Evolutionary conservation across 2,888 invertebrate species (phyloP), one percentile per base, ranked within the genome.

Genomic region (Habroteleia sp.): DNA sequence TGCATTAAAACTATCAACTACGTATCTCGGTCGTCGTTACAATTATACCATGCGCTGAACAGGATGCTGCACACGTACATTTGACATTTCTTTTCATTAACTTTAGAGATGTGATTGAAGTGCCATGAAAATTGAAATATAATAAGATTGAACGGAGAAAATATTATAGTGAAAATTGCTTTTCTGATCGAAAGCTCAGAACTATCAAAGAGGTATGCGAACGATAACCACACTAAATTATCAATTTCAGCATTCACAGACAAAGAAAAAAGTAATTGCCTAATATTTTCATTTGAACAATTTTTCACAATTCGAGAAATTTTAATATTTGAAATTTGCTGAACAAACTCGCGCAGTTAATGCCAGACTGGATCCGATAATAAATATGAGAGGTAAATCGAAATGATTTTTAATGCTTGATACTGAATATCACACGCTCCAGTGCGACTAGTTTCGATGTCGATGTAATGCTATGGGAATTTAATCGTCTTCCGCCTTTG

Each of bases 1-100:
- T 81, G 82, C 80, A 81, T 85, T 82, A 82, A 81, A 79, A 80
- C 60, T 72, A 65, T 75, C 65, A 58, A 56, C 74, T 52, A 46
- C 71, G 46, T 71, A 74, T 73, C 52, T 60, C 54, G 33, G 73
- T 50, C 44, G 6, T 29, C 10, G 41, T 29, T 69, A 63, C 72
- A 78, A 80, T 80, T 79, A 80, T 73, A 65, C 60, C 62, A 66
- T 17, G 73, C 41, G 69, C 58, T 60, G 54, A 20, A 58, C 60
- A 27, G 56, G 35, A 75, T 63, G 65, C 72, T 31, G 42, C 42
- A 46, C 75, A 75, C 77, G 77, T 77, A 77, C 25, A 48, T 58
- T 35, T 52, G 48, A 62, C 69, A 69, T 75, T 75, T 77, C 54
- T 77, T 77, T 75, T 74, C 77, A 68, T 75, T 73, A 73, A 54